A percentile compares a stretch with the other conserved stretches of the same genome.
Evolutionary conservation across 2,797 vertebrate genomes (phyloP).

Genomic region (Pseudomugil gertrudae): DNA sequence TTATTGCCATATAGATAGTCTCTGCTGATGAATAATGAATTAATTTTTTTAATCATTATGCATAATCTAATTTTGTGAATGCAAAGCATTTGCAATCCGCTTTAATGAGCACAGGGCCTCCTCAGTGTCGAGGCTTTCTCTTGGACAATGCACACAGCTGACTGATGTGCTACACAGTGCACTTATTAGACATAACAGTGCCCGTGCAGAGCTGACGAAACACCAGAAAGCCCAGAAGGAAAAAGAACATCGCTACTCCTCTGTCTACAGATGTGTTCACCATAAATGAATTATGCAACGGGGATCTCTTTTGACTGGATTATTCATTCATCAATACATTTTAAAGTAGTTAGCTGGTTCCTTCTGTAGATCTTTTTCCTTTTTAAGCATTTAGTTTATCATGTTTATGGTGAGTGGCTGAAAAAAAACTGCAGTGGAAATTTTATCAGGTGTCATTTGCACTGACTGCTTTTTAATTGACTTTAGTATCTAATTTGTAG

Average conservation of each 20-base stretch:
- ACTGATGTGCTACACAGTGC: conserved; percentile 58
- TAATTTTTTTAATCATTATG: conserved; percentile 21
- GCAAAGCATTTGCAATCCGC: conserved; percentile 44
- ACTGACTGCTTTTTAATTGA: conserved; percentile 32
- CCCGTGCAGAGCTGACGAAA: conserved; percentile 57
- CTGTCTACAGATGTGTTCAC: conserved; percentile 54
- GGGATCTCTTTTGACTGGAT: conserved; percentile 47
- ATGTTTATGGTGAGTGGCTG: conserved; percentile 13
- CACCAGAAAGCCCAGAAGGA: conserved; percentile 53
- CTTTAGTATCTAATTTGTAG: conserved; percentile 24
- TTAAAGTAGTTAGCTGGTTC: conserved; percentile 35
- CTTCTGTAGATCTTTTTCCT: conserved; percentile 43
- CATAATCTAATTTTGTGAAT: conserved; percentile 37
- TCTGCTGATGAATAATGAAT: conserved; percentile 34
- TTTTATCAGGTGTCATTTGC: conserved; percentile 40
- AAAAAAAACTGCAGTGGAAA: conserved; percentile 12
- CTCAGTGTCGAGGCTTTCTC: conserved; percentile 35
- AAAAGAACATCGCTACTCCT: conserved; percentile 41
- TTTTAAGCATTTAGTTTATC: conserved; percentile 22
- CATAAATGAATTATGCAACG: conserved; percentile 68
- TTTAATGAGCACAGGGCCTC: conserved; percentile 41
- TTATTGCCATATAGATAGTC: conserved; percentile 12
- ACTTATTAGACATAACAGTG: conserved; percentile 49
- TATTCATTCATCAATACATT: conserved; percentile 54
- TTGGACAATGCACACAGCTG: conserved; percentile 40